Evolutionary conservation across 2,797 vertebrate species (phyloP).

Genomic region (Uromys caudimaculatus): DNA sequence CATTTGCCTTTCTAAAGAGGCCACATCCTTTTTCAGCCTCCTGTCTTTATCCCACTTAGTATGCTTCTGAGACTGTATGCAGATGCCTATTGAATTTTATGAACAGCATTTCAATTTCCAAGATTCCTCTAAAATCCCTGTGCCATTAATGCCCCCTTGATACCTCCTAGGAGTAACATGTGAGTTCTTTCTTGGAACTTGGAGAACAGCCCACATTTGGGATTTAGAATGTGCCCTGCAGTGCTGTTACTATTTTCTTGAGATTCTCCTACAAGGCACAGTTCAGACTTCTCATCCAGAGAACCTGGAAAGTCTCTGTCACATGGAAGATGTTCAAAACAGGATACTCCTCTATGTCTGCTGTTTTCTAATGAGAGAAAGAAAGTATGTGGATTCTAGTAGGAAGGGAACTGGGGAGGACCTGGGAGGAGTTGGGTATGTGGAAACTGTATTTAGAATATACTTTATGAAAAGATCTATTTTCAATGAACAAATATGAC

Average conservation of each 20-base stretch:
- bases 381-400: not conserved
- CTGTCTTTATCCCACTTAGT: not conserved
- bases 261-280: not conserved
- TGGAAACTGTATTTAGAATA: not conserved
- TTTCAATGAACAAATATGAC: not conserved
- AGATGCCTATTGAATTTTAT: not conserved
- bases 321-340: not conserved
- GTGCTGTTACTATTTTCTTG: not conserved
- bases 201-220: not conserved
- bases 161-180: not conserved
- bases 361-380: not conserved
- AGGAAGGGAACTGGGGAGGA: not conserved
- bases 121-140: not conserved
- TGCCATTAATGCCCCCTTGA: not conserved
- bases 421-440: not conserved
- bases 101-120: not conserved
- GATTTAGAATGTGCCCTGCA: not conserved
- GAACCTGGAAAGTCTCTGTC: not conserved
- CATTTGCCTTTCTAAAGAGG: not conserved
- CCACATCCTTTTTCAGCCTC: not conserved
- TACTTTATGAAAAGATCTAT: not conserved
- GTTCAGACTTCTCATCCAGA: constrained; percentile 2
- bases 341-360: not conserved
- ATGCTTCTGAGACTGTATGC: not conserved
- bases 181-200: not conserved